Percentiles rank a stretch among this genome's conserved stretches.
Conservation (phyloP, 2,888 invertebrate species). For the Idaea aversata region DNA sequence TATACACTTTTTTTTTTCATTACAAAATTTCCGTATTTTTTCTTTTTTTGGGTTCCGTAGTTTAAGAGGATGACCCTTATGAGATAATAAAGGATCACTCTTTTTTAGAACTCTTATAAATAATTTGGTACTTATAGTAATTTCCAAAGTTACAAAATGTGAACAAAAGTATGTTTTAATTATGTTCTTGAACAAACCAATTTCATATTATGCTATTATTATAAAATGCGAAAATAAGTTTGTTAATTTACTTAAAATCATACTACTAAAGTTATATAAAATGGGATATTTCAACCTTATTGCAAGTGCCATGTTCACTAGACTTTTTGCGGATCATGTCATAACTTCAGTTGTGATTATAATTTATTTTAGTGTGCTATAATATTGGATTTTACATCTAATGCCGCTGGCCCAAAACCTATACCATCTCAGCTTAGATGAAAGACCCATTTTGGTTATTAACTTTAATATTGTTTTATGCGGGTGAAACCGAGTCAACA, state of each 20-base stretch:
- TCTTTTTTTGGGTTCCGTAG: neutral
- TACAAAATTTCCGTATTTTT: neutral
- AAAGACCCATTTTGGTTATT: no score
- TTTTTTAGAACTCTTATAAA: neutral
- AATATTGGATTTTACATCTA: no score
- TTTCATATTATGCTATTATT: no score
- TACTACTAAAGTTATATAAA: no score
- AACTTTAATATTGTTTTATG: no score
- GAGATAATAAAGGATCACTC: neutral
- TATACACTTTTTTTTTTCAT: conserved; percentile 1
- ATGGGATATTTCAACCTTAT: neutral
- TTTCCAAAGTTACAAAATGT: neutral
- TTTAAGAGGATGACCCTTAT: neutral
- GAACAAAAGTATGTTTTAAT: neutral
- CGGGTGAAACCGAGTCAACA: no score
- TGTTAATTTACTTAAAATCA: no score
- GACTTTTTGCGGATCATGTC: neutral
- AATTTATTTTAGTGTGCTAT: no score
- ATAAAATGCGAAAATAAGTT: no score
- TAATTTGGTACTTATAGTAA: neutral
- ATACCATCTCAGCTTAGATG: no score
- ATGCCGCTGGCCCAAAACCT: no score
- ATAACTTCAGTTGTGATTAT: neutral
- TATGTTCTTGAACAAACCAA: no score
- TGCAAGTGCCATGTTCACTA: neutral